Evolutionary conservation across 2,797 vertebrate genomes (phyloP).

Genomic region (Ambastaia sidthimunki): DNA sequence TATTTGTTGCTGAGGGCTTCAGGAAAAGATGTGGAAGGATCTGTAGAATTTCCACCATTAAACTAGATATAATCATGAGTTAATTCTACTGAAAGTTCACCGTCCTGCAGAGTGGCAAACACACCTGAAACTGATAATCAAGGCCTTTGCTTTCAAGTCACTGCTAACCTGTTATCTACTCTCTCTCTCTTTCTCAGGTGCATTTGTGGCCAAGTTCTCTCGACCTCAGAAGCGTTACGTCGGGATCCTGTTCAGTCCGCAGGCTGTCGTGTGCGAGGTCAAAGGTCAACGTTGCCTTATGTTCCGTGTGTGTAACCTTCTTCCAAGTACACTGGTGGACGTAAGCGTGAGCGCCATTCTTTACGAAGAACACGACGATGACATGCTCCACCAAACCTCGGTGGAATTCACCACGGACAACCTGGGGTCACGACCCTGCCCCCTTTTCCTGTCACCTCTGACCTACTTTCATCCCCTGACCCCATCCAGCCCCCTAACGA

Average conservation of each 20-base stretch:
- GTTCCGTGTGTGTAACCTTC: slow-evolving; percentile 91
- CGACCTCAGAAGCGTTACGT: slow-evolving; percentile 92
- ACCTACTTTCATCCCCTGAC: slow-evolving; percentile 89
- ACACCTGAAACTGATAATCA: background rate
- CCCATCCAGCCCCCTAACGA: slow-evolving; percentile 85
- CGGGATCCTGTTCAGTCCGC: slow-evolving; percentile 90
- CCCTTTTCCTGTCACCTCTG: slow-evolving; percentile 93
- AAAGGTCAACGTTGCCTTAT: slow-evolving; percentile 87
- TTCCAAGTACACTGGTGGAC: slow-evolving; percentile 86
- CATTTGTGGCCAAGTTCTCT: slow-evolving; percentile 97
- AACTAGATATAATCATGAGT: background rate
- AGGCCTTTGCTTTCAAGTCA: background rate
- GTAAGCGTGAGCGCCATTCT: slow-evolving; percentile 89
- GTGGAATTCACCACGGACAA: slow-evolving; percentile 89
- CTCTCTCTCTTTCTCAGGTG: slow-evolving; percentile 78
- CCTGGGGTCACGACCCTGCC: slow-evolving; percentile 82
- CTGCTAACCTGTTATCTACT: background rate
- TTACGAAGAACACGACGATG: slow-evolving; percentile 87
- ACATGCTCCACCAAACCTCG: slow-evolving; percentile 88
- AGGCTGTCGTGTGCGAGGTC: slow-evolving; percentile 84
- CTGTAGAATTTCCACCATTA: background rate
- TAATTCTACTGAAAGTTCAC: background rate
- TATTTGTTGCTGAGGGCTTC: background rate
- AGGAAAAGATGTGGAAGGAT: background rate
- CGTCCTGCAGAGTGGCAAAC: background rate